Evolutionary conservation across 2,113 vertebrate genomes (phyloP), one percentile per base, ranked within the genome.

Genomic region (Pluvialis apricaria): DNA sequence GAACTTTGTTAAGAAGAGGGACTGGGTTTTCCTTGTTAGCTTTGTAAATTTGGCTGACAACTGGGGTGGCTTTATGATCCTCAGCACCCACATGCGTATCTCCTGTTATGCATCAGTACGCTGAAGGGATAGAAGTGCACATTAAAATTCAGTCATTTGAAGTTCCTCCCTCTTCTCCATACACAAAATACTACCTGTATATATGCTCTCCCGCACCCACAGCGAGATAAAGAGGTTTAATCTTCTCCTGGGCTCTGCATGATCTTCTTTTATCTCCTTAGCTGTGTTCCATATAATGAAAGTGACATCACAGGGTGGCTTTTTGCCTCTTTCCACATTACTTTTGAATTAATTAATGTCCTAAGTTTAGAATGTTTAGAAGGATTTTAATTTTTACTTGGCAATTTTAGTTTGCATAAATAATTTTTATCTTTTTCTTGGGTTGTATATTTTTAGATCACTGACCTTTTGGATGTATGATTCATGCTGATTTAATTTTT

Each of bases 391-490:
- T 94, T 96, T 94, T 96, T 87, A 58, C 60, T 93, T 81, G 80
- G 75, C 57, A 92, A 60, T 94, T 97, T 97, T 84, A 80, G 34
- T 92, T 90, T 89, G 86, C 95, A 84, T 81, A 86, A 47, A 94
- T 79, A 71, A 85, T 97, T 90, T 95, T 96, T 57, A 84, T 94
- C 76, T 95, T 96, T 95, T 97, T 96, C 81, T 97, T 83, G 79
- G 87, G 88, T 88, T 92, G 78, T 47, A 32, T 97, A 97, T 98
- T 98, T 98, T 98, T 98, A 98, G 97, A 98, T 94, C 75, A 51
- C 87, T 97, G 96, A 98, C 96, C 97, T 98, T 96, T 97, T 95
- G 95, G 40, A 45, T 97, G 75, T 72, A 68, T 98, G 97, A 98
- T 95, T 98, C 97, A 98, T 95, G 77, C 91, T 89, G 87, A 96